These are phyloP conservation scores for Eristalis pertinax DNA, from an alignment of 2,888 invertebrate genomes.

Conservation along the genomic window DNA sequence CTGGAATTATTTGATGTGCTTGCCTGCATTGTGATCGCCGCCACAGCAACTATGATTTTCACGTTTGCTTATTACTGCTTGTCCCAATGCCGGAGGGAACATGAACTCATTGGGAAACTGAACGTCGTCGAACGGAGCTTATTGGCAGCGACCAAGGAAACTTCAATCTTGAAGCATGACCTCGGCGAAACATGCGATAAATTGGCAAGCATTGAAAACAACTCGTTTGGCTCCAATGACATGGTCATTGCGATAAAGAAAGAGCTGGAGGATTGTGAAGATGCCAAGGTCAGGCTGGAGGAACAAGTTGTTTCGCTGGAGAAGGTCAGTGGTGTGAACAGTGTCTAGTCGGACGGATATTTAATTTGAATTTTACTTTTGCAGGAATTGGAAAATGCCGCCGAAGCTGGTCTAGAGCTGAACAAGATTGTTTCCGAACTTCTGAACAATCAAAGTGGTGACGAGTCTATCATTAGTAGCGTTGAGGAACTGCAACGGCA, in stretches of 20 bases:
- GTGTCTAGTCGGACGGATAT: no score
- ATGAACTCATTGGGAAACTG: conserved; percentile 86
- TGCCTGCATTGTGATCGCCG: conserved; percentile 86
- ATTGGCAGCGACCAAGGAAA: conserved; percentile 85
- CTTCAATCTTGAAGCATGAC: conserved; percentile 85
- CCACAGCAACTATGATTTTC: conserved; percentile 87
- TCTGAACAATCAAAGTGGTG: conserved; percentile 86
- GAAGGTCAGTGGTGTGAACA: conserved; percentile 81
- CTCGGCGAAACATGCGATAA: conserved; percentile 84
- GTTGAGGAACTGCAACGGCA: conserved; percentile 86
- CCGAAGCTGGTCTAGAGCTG: conserved; percentile 89
- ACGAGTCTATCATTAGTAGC: conserved; percentile 85
- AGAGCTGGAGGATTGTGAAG: conserved; percentile 84
- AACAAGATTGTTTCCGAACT: conserved; percentile 87
- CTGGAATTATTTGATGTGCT: conserved; percentile 82
- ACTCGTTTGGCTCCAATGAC: conserved; percentile 88
- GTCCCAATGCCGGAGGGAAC: conserved; percentile 88
- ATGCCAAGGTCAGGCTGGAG: conserved; percentile 83
- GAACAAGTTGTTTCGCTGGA: conserved; percentile 87
- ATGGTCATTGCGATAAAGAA: conserved; percentile 86
- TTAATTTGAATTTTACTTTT: neutral
- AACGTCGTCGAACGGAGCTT: conserved; percentile 86
- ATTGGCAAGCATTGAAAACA: conserved; percentile 86
- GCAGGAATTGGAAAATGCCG: conserved; percentile 89
- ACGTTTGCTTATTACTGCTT: conserved; percentile 89